phyloP scores from a whole-genome alignment of 2,113 vertebrate species.

The Oryzias javanicus region DNA sequence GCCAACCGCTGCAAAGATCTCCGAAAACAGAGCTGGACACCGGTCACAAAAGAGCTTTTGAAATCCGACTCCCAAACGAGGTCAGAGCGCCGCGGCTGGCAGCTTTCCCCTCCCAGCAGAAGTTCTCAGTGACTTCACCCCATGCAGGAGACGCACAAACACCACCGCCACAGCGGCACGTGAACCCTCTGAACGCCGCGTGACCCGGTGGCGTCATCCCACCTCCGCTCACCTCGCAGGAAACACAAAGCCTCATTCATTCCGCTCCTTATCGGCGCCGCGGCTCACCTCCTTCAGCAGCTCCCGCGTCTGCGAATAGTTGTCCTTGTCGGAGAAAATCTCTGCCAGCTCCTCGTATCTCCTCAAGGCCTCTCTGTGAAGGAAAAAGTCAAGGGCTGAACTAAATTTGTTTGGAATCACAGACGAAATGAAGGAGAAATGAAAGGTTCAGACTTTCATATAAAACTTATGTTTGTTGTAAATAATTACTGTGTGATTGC shows the following conservation, averaged over 20 bases:
- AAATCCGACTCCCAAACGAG: constrained; percentile 12
- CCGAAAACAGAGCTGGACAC: constrained; percentile 27
- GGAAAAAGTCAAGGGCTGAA: neutral
- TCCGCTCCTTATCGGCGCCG: too few relatives aligned
- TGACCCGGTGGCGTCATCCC: too few relatives aligned
- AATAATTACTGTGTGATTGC: too few relatives aligned
- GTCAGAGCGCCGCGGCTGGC: neutral
- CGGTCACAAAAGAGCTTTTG: constrained; percentile 12
- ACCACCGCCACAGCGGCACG: neutral
- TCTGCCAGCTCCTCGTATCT: constrained; percentile 82
- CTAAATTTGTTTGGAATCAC: neutral
- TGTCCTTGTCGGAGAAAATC: constrained; percentile 89
- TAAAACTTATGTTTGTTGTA: too few relatives aligned
- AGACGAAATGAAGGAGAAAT: neutral
- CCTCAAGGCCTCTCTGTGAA: constrained; percentile 75
- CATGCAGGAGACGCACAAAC: too few relatives aligned
- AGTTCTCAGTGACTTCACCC: too few relatives aligned
- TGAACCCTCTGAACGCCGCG: neutral
- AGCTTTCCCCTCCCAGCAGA: constrained; percentile 6
- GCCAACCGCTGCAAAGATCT: constrained; percentile 6
- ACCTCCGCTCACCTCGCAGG: too few relatives aligned
- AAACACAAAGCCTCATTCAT: too few relatives aligned
- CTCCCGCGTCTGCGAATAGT: constrained; percentile 86
- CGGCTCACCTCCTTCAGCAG: constrained; percentile 80
- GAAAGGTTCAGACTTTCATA: neutral